phyloP scores from a whole-genome alignment of 2,797 vertebrate species.

The Tragelaphus eurycerus region DNA sequence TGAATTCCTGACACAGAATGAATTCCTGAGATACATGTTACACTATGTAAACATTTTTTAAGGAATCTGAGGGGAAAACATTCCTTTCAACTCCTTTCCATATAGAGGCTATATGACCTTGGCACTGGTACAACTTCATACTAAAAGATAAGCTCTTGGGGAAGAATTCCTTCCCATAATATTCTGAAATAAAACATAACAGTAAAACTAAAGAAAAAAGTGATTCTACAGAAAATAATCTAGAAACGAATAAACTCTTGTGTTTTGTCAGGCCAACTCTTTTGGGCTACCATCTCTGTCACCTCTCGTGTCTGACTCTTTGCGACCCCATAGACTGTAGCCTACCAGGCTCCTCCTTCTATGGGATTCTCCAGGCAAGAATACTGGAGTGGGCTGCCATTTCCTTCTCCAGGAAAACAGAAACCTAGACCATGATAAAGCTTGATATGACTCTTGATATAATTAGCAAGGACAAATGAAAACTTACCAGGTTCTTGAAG shows the following conservation, averaged over 20 bases:
- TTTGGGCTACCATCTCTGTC: neutral
- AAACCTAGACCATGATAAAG: neutral
- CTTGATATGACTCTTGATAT: neutral
- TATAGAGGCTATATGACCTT: neutral
- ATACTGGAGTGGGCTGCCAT: too few species aligned
- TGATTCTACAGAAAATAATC: neutral
- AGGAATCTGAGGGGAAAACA: neutral
- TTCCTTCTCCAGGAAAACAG: neutral
- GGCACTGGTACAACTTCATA: neutral
- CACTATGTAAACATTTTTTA: neutral
- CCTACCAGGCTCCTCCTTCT: too few species aligned
- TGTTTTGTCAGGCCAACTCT: neutral
- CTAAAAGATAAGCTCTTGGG: neutral
- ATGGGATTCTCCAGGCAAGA: too few species aligned
- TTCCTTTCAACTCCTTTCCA: neutral
- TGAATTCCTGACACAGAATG: neutral
- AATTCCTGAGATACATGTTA: neutral
- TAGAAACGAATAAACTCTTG: neutral
- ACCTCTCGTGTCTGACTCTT: too few species aligned
- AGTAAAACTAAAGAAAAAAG: neutral
- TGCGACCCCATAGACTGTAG: too few species aligned
- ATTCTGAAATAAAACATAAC: neutral
- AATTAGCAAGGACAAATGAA: neutral
- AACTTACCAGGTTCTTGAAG: slow-evolving; percentile 87
- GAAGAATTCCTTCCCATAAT: neutral